Evolutionary conservation across 2,113 vertebrate species (phyloP), one percentile per base, ranked within the genome.

Genomic region (Eudyptes chrysolophus): DNA sequence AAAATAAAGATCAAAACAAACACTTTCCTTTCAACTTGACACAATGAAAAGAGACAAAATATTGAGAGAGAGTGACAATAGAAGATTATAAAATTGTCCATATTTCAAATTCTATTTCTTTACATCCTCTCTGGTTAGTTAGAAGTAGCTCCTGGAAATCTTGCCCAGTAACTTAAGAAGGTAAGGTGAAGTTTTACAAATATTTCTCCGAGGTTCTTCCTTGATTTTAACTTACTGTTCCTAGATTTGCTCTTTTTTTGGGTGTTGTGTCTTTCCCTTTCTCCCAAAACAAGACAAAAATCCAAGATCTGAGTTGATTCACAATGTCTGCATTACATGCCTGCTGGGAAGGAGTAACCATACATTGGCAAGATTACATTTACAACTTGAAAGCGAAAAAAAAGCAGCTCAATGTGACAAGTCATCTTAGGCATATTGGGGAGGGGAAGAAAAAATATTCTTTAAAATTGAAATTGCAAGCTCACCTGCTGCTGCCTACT

Each of bases 1-100:
- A 84, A 90, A 52, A 21, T 25, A 66, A 22, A 82, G 36, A 95
- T 64, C 49, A 87, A 93, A 95, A 51, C 36, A 94, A 80, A 36
- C 29, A 54, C 22, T 72, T 95, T 93, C n/a, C 19, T 84, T 97
- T 94, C 82, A 94, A 42, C 16, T 34, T 49, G 55, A 87, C 51
- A 81, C 32, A 74, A 61, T 64, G 34, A 91, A 93, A 89, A 88
- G 14, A 88, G 46, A 26, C 21, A 88, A 84, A 90, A 86, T 51
- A 5, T 54, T 80, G 57, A 77, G 54, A 92, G 15, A 14, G 34
- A 70, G 13, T 34, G 58, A 42, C 65, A 87, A 87, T 12, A 61
- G 24, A 49, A 84, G 55, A 77, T 69, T 61, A 98, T 94, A 98
- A 97, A 98, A 98, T 98, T 98, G 98, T 98, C 98, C 96, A 98